Evolutionary conservation across 30 jellyfish, hydroid and myxozoan genomes (phyloP).

Genomic region (Rhopilema esculentum): DNA sequence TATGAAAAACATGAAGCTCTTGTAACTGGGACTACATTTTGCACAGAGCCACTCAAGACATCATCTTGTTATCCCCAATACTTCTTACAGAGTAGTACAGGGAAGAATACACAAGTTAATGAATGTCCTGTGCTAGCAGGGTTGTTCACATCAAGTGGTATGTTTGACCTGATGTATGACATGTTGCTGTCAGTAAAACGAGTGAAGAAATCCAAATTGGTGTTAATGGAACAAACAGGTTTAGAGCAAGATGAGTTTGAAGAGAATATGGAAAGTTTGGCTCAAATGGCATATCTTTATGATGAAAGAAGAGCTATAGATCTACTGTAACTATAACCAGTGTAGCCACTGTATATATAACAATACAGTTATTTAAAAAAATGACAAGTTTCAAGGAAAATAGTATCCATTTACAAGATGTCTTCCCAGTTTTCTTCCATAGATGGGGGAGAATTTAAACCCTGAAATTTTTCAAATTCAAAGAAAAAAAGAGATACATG

Average conservation of each 20-base stretch:
- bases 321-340: conserved; percentile 9
- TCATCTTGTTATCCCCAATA: conserved; percentile 51
- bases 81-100: conserved; percentile 1
- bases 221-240: conserved; percentile 51
- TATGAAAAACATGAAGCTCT: background rate
- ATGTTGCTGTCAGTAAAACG: conserved; percentile 45
- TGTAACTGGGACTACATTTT: conserved; percentile 38
- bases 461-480: too few species aligned
- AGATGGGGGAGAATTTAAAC: too few species aligned
- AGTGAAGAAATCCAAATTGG: conserved; percentile 27
- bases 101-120: background rate
- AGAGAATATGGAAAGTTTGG: conserved; percentile 72
- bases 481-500: too few species aligned
- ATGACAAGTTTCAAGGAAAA: background rate
- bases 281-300: conserved; percentile 47
- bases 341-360: too few species aligned
- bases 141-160: conserved; percentile 53
- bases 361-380: background rate
- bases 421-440: too few species aligned
- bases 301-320: conserved; percentile 54
- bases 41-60: conserved; percentile 40
- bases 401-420: too few species aligned
- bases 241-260: conserved; percentile 66
- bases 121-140: conserved; percentile 62
- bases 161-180: conserved; percentile 60